These are phyloP conservation scores for Trachymyrmex septentrionalis DNA, from an alignment of 1,140 invertebrate species.

Conservation along the genomic window DNA sequence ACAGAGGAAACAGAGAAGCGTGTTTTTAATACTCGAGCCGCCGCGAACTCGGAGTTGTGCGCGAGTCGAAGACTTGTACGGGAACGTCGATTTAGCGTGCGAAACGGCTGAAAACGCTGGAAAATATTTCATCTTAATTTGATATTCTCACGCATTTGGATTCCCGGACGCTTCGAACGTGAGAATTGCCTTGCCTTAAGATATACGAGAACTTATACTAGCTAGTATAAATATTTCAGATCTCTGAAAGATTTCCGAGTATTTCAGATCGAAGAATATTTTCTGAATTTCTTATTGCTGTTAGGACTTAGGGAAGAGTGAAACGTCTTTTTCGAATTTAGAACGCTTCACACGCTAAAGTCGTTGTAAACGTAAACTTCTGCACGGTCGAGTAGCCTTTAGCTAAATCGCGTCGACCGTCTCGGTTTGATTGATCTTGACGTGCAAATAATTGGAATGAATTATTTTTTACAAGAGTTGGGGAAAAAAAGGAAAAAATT, in stretches of 20 bases:
- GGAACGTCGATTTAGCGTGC: constrained; percentile 55
- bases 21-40: constrained; percentile 73
- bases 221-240: constrained; percentile 33
- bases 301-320: constrained; percentile 27
- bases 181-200: constrained; percentile 60
- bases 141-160: constrained; percentile 29
- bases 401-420: background rate
- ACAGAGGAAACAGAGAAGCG: constrained; percentile 30
- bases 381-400: constrained; percentile 34
- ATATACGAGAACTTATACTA: constrained; percentile 51
- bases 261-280: constrained; percentile 40
- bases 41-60: constrained; percentile 57
- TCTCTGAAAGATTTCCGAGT: constrained; percentile 28
- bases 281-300: constrained; percentile 59
- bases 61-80: constrained; percentile 42
- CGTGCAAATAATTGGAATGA: background rate
- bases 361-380: constrained; percentile 27
- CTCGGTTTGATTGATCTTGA: constrained; percentile 9
- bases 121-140: constrained; percentile 34
- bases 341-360: constrained; percentile 57
- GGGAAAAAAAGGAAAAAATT: background rate
- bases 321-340: constrained; percentile 35
- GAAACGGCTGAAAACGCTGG: constrained; percentile 17
- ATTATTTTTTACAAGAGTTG: constrained; percentile 18
- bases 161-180: constrained; percentile 42